Conservation (phyloP, 2,113 vertebrate species). For the Corapipo altera region DNA sequence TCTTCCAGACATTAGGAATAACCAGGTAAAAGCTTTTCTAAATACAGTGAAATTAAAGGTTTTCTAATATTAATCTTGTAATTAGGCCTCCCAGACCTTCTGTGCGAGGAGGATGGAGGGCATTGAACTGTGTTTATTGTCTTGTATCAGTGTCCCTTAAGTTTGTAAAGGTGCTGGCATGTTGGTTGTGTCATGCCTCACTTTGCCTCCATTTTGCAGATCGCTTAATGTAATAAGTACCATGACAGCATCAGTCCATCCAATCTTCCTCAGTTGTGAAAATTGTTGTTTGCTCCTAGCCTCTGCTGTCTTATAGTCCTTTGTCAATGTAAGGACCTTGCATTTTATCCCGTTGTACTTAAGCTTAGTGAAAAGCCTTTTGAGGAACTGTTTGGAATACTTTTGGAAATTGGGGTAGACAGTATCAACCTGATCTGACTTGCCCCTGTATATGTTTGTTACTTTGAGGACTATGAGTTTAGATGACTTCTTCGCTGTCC, state of each 20-base stretch:
- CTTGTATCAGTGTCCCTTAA: rapidly evolving
- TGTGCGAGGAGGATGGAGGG: neutral
- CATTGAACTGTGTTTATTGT: neutral
- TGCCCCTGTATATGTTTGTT: neutral
- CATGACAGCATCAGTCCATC: neutral
- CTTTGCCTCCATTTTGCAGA: neutral
- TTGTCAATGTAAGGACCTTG: neutral
- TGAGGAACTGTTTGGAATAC: neutral
- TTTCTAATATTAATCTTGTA: neutral
- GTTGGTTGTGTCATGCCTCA: neutral
- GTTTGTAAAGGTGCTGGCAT: neutral
- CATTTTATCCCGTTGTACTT: neutral
- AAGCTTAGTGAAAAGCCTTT: neutral
- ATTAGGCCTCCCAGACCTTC: neutral
- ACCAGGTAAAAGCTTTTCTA: slow-evolving; percentile 59
- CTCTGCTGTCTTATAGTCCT: neutral
- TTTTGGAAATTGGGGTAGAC: neutral
- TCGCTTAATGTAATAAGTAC: neutral
- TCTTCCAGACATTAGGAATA: slow-evolving; percentile 68
- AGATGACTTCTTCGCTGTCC: neutral
- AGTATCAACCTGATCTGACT: neutral
- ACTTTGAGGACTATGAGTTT: neutral
- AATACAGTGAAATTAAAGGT: neutral
- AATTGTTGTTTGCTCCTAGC: neutral
- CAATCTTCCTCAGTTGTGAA: neutral